Conservation (phyloP, 2,888 invertebrate species). For the Chorisops tibialis region DNA sequence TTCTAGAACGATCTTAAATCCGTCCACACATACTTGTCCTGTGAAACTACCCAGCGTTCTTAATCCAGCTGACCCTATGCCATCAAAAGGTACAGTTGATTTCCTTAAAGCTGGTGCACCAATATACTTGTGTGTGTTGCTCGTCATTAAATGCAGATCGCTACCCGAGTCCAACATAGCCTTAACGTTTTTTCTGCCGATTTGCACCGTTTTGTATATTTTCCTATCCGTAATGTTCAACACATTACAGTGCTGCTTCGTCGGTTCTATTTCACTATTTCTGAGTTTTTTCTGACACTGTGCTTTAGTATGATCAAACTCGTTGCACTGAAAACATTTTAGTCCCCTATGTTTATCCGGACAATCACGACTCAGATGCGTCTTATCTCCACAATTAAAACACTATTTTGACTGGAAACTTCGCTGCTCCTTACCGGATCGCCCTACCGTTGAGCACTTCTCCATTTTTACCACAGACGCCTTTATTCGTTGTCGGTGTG, state of each 20-base stretch:
- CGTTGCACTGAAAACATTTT: conserved; percentile 15
- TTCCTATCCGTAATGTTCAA: neutral
- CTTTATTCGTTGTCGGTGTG: too few species aligned
- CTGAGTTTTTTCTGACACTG: neutral
- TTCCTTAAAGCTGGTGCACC: conserved; percentile 2
- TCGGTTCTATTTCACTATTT: too few species aligned
- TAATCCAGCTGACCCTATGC: neutral
- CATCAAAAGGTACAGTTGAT: neutral
- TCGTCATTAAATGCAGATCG: conserved; percentile 13
- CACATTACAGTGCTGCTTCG: too few species aligned
- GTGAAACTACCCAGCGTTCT: too few species aligned
- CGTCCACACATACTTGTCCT: too few species aligned
- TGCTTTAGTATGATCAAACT: conserved; percentile 10
- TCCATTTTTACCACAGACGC: too few species aligned
- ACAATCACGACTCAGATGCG: conserved; percentile 10
- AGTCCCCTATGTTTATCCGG: conserved; percentile 9
- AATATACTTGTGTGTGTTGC: conserved; percentile 11
- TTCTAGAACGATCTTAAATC: too few species aligned
- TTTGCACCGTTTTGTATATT: conserved; percentile 7
- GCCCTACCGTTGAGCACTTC: too few species aligned
- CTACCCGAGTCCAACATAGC: conserved; percentile 21
- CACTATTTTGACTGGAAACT: neutral
- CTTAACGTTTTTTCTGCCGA: neutral
- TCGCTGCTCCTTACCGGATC: too few species aligned
- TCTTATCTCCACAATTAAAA: conserved; percentile 9